These are phyloP conservation scores for Macroteleia sp. DNA, from an alignment of 2,888 invertebrate genomes.

Conservation along the genomic window DNA sequence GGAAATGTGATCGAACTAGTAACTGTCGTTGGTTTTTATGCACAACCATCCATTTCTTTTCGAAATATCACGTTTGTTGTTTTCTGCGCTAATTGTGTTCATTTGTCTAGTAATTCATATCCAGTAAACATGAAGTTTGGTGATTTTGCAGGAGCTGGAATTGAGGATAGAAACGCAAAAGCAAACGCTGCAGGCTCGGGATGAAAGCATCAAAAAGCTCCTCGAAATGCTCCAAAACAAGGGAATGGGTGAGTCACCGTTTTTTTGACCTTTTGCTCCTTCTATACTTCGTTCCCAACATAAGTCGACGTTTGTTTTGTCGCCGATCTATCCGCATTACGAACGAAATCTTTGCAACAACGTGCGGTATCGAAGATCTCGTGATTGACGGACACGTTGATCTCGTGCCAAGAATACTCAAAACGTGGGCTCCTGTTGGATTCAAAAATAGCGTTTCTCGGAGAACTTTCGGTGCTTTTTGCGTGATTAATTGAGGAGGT, in stretches of 20 bases:
- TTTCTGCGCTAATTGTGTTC: conserved; percentile 24
- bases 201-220: conserved; percentile 99
- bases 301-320: background rate
- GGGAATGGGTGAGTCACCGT: conserved; percentile 92
- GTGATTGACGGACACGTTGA: conserved; percentile 33
- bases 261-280: conserved; percentile 18
- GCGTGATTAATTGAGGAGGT: conserved; percentile 23
- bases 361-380: conserved; percentile 17
- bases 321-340: conserved; percentile 45
- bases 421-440: background rate
- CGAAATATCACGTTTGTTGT: conserved; percentile 46
- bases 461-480: conserved; percentile 21
- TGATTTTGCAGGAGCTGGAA: conserved; percentile 92
- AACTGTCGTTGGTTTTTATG: too few relatives aligned
- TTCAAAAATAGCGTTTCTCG: conserved; percentile 31
- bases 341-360: conserved; percentile 12
- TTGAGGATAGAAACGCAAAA: conserved; percentile 98
- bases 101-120: too few relatives aligned
- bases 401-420: conserved; percentile 47
- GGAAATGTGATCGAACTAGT: too few relatives aligned
- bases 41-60: conserved; percentile 56
- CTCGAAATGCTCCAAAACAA: conserved; percentile 99
- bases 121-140: too few relatives aligned
- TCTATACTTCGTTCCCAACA: background rate
- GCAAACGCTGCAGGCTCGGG: conserved; percentile 97